Evolutionary conservation across 2,888 invertebrate genomes (phyloP), one percentile per base, ranked within the genome.

Genomic region (Napeogenes sylphis): DNA sequence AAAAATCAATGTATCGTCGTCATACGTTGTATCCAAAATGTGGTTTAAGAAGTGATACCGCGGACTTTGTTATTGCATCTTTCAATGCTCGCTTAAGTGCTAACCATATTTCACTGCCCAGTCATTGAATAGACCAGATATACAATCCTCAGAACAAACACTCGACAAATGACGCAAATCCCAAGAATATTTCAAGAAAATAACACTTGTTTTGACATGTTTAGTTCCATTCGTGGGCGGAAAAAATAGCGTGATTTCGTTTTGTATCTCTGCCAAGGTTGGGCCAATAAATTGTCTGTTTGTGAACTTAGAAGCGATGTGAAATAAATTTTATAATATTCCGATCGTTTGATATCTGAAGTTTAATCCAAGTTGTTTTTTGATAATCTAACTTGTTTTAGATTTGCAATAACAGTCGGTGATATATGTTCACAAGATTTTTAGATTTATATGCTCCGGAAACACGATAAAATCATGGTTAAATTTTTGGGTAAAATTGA

Each of bases 131-230:
- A 70, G 68, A 67, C 66, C 61, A 64, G 54, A 65, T 63, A 66
- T 66, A 68, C 59, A 66, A 59, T 62, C 54, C 61, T 59, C 61
- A 76, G 75, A 79, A 80, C 78, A 80, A 78, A 73, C 75, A 73
- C 68, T 70, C 70, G 68, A 71, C 64, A 72, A 77, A 75, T 72
- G 70, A 63, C 72, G 68, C 65, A 67, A 59, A 65, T 46, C 64
- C 75, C 75, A 69, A 76, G 71, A 68, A 70, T 68, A 71, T 69
- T 70, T 65, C 66, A 64, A 57, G 59, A 64, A 66, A 70, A 70
- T 72, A 75, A 68, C 73, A 71, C 70, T 72, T 73, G 69, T 74
- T 72, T 71, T 71, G 68, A 73, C 71, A 70, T 68, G 67, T 70
- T 64, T 59, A 67, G 61, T 64, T 63, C 59, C 55, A 56, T 60